Conservation (phyloP, 2,113 vertebrate genomes). For the Petaurus breviceps region DNA sequence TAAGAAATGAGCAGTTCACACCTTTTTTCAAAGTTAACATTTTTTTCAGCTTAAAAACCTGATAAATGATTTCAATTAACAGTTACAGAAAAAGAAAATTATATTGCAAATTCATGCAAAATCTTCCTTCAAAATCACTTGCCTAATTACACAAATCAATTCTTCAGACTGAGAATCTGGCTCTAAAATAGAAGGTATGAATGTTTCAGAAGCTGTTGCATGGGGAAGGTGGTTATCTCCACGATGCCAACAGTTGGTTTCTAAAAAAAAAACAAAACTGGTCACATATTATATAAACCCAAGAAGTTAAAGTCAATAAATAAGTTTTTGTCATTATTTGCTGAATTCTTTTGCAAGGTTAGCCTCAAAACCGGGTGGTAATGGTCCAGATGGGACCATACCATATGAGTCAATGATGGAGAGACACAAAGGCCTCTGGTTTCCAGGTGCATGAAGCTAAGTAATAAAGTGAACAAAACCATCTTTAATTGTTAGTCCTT, state of each 20-base stretch:
- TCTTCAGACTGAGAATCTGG: conserved; percentile 56
- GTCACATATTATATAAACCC: not conserved
- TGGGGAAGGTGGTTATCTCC: not conserved
- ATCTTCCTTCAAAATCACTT: conserved; percentile 70
- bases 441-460: not conserved
- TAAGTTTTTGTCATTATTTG: not conserved
- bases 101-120: conserved; percentile 78
- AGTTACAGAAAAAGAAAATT: conserved; percentile 80
- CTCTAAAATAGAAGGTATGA: conserved; percentile 55
- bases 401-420: not conserved
- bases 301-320: not conserved
- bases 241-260: not conserved
- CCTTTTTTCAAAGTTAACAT: conserved; percentile 77
- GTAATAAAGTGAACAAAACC: not conserved
- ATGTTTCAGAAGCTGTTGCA: conserved; percentile 5
- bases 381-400: not conserved
- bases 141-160: conserved; percentile 77
- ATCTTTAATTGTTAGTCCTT: not conserved
- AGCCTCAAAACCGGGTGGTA: not conserved
- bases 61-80: conserved; percentile 80
- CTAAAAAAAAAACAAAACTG: not conserved
- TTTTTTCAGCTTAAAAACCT: conserved; percentile 74
- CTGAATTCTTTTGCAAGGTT: not conserved
- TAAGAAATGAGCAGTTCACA: conserved; percentile 76
- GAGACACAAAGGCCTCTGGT: not conserved